Conservation (phyloP, 64 coral and sea anemone species). For the Pachyseris speciosa region DNA sequence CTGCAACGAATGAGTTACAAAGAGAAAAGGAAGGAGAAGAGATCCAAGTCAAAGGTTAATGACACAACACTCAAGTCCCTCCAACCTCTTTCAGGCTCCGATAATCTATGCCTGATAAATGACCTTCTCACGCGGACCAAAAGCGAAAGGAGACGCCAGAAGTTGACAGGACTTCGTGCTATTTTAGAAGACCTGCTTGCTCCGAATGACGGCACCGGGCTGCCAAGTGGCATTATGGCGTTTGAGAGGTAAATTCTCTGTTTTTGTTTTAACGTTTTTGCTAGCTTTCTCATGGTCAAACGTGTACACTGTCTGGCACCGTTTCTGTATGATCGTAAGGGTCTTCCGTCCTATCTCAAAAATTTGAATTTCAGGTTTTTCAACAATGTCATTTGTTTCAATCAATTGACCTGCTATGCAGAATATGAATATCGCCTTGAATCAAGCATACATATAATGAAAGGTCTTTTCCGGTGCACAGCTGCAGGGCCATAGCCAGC, state of each 20-base stretch:
- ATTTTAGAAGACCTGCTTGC: constrained; percentile 65
- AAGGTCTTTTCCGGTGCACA: constrained; percentile 15
- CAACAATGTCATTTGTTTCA: constrained; percentile 16
- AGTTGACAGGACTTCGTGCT: constrained; percentile 46
- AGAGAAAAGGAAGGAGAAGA: constrained; percentile 44
- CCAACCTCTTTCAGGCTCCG: constrained; percentile 31
- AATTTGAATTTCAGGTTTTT: constrained; percentile 51
- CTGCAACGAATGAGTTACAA: constrained; percentile 43
- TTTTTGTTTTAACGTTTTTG: constrained; percentile 25
- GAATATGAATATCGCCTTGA: neutral
- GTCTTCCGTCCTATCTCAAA: constrained; percentile 46
- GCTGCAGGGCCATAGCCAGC: constrained; percentile 20
- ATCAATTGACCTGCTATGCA: neutral
- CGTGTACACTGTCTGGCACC: neutral
- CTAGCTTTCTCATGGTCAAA: constrained; percentile 51
- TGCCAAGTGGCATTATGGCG: constrained; percentile 29
- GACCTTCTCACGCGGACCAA: constrained; percentile 17
- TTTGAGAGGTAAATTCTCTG: constrained; percentile 35
- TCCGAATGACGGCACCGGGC: constrained; percentile 29
- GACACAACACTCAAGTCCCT: constrained; percentile 36
- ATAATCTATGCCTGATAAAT: constrained; percentile 61
- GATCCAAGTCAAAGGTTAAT: constrained; percentile 3
- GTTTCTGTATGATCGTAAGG: constrained; percentile 17
- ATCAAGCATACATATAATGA: constrained; percentile 15
- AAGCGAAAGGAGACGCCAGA: constrained; percentile 49